A percentile compares a stretch with the other conserved stretches of the same genome.
Evolutionary conservation across 2,797 vertebrate species (phyloP).

Genomic region (Lepus townsendii): DNA sequence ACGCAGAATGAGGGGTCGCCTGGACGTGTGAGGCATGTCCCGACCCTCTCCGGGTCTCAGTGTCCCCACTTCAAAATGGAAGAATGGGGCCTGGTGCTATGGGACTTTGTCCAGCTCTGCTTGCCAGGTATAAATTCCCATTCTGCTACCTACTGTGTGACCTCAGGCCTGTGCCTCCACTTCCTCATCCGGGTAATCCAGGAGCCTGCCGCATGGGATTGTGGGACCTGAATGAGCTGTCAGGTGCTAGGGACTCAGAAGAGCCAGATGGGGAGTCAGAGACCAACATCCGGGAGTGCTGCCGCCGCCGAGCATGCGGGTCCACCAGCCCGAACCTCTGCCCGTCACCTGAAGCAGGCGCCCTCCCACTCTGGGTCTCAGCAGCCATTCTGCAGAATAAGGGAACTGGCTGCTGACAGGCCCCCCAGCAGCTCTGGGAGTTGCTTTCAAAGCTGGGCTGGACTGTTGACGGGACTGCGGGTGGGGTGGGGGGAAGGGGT

Average conservation of each 20-base stretch:
- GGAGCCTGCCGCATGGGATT: neutral
- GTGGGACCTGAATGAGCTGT: neutral
- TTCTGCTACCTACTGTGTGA: neutral
- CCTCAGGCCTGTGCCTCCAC: neutral
- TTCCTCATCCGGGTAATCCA: neutral
- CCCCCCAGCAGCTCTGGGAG: neutral
- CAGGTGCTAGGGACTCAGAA: neutral
- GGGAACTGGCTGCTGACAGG: neutral
- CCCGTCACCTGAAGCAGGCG: neutral
- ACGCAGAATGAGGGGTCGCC: too few species aligned
- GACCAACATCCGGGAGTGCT: neutral
- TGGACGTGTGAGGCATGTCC: neutral
- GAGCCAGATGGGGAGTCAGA: neutral
- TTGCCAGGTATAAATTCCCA: neutral
- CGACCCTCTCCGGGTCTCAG: neutral
- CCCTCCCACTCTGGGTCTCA: neutral
- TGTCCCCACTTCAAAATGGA: neutral
- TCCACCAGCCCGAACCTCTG: neutral
- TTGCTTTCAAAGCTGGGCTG: neutral
- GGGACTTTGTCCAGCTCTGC: neutral
- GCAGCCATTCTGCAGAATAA: neutral
- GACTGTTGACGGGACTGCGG: slow-evolving; percentile 36
- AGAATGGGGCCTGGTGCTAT: neutral
- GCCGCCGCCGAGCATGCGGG: neutral
- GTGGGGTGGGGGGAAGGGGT: neutral